Conservation (phyloP, 1,140 invertebrate genomes). For the Leptopilina boulardi region DNA sequence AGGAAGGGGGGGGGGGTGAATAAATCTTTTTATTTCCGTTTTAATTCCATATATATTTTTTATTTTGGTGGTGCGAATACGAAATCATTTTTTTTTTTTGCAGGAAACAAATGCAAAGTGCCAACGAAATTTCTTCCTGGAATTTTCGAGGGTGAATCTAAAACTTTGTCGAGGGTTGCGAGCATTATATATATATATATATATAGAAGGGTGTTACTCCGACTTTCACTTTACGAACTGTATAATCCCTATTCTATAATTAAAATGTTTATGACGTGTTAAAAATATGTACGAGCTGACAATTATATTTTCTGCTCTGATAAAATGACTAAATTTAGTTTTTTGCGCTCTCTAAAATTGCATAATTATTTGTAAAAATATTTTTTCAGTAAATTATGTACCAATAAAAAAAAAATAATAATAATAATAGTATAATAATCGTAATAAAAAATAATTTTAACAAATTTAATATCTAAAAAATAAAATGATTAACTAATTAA, state of each 20-base stretch:
- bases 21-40: slow-evolving; percentile 4
- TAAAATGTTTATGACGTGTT: background rate
- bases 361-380: too few species aligned
- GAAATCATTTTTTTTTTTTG: background rate
- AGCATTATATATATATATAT: background rate
- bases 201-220: background rate
- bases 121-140: background rate
- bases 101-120: slow-evolving; percentile 24
- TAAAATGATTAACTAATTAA: too few species aligned
- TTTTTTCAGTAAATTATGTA: too few species aligned
- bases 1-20: too few species aligned
- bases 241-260: background rate
- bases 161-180: slow-evolving; percentile 23
- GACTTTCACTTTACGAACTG: slow-evolving; percentile 11
- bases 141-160: slow-evolving; percentile 20
- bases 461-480: too few species aligned
- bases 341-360: too few species aligned
- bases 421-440: too few species aligned
- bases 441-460: too few species aligned
- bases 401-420: too few species aligned
- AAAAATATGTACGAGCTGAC: background rate
- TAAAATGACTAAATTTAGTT: too few species aligned
- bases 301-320: too few species aligned
- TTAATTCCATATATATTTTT: background rate
- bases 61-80: background rate